Evolutionary conservation across 1,140 invertebrate genomes (phyloP).

Genomic region (Papilio machaon): DNA sequence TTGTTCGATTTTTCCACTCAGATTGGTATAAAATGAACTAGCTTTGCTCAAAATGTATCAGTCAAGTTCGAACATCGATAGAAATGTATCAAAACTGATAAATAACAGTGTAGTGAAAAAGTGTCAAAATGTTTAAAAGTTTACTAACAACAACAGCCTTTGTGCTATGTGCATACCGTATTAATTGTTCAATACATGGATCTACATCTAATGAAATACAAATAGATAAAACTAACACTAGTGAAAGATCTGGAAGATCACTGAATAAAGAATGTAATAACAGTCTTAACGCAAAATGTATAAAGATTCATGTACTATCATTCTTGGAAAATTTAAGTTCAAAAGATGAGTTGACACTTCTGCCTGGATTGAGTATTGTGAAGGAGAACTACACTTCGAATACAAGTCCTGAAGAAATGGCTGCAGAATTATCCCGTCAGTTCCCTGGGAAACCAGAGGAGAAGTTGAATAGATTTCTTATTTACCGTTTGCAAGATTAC

Average conservation of each 20-base stretch:
- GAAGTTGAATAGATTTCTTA: slow-evolving; percentile 86
- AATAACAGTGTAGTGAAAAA: slow-evolving; percentile 48
- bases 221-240: slow-evolving; percentile 57
- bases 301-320: slow-evolving; percentile 89
- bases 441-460: slow-evolving; percentile 90
- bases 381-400: slow-evolving; percentile 84
- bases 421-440: slow-evolving; percentile 87
- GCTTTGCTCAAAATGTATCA: slow-evolving; percentile 53
- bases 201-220: slow-evolving; percentile 43
- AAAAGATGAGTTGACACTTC: slow-evolving; percentile 67
- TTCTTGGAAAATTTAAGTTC: slow-evolving; percentile 86
- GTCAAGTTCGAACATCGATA: slow-evolving; percentile 50
- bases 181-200: slow-evolving; percentile 48
- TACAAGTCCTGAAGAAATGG: slow-evolving; percentile 84
- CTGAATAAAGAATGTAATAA: slow-evolving; percentile 72
- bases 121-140: slow-evolving; percentile 67
- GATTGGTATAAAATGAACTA: slow-evolving; percentile 71
- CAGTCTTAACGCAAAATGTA: slow-evolving; percentile 85
- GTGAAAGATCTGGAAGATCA: slow-evolving; percentile 62
- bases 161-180: slow-evolving; percentile 48
- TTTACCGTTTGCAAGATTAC: slow-evolving; percentile 84
- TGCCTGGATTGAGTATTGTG: slow-evolving; percentile 88
- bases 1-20: slow-evolving; percentile 62
- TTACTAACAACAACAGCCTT: slow-evolving; percentile 49
- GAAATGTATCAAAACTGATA: slow-evolving; percentile 54